Evolutionary conservation across 2,797 vertebrate genomes (phyloP), one percentile per base, ranked within the genome.

Genomic region (Acanthurus leucopareius): DNA sequence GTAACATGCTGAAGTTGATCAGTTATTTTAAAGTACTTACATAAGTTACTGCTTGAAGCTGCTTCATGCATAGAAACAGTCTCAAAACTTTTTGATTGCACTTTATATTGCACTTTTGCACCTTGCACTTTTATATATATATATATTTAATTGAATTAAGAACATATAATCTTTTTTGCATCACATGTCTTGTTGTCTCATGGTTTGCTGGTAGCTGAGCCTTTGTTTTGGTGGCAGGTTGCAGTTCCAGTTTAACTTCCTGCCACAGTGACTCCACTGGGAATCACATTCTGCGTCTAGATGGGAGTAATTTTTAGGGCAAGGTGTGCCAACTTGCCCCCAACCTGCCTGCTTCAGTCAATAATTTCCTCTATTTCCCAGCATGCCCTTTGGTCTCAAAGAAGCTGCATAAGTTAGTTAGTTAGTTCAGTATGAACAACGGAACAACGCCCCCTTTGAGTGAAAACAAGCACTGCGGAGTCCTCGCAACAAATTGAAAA

Each of bases 301-400:
- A n/a, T n/a, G n/a, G 8, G 16, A 69, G 58, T 48, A 54, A 38
- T 38, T n/a, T n/a, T n/a, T n/a, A n/a, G n/a, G 20, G 15, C 57
- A 25, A 58, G 64, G 35, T 57, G 44, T 51, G 49, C 10, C 51
- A 9, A n/a, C 42, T 28, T 68, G 45, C n/a, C 51, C 16, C 3
- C 51, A 62, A 32, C 49, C 45, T 49, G 7, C 47, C 60, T 57
- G 2, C 56, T 69, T 69, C 11, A 28, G 44, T 56, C 49, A 83
- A 38, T 74, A 10, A 76, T 86, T 80, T 73, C 35, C 60, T 60
- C 25, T 45, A 35, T 61, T 76, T 73, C 15, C 35, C 44, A 56
- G 60, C 20, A 4, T 58, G 44, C 32, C 49, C 28, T 79, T 75
- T 75, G 64, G 52, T 25, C 35, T 22, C n/a, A 68, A 3, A 45